Evolutionary conservation across 2,888 invertebrate genomes (phyloP), one percentile per base, ranked within the genome.

Genomic region (Notodonta dromedarius): DNA sequence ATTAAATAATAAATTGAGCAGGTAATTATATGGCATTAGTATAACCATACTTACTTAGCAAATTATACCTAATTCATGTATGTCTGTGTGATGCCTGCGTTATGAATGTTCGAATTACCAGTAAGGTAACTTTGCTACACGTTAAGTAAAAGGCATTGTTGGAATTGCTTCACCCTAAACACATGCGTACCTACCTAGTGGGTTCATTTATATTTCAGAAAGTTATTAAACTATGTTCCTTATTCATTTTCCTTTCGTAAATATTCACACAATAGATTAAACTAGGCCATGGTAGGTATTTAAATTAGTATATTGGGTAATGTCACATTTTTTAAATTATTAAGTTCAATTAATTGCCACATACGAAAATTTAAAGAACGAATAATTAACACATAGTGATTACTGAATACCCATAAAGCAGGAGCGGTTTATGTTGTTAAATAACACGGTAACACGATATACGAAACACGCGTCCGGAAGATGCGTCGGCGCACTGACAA

Each of bases 401-500:
- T 48, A 48, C n/a, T 13, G 13, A n/a, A 14, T 2, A 48, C 48
- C n/a, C 9, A 52, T 5, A 50, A 50, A 4, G 14, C 8, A 51
- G 24, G 16, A 3, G 5, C 32, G 51, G 16, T 24, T 50, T 48
- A 51, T 42, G 42, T 53, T 13, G 14, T 32, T 32, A 13, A 24
- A 12, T 32, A 16, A 50, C n/a, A 56, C 60, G 13, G 24, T 24
- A 24, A 24, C 24, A 24, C 46, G 48, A 50, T 39, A 65, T 61
- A 68, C 62, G 57, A 65, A 60, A 62, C 58, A 58, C 62, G 55
- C 59, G 65, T 63, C 62, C 59, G 53, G 62, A 61, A 63, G 60
- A 70, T 66, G 71, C 77, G 75, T 61, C 63, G 53, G 63, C 76
- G 58, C 70, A 71, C 71, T 71, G 67, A 71, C 70, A 56, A 74